Conservation (phyloP, 2,113 vertebrate species). For the Salvelinus alpinus region DNA sequence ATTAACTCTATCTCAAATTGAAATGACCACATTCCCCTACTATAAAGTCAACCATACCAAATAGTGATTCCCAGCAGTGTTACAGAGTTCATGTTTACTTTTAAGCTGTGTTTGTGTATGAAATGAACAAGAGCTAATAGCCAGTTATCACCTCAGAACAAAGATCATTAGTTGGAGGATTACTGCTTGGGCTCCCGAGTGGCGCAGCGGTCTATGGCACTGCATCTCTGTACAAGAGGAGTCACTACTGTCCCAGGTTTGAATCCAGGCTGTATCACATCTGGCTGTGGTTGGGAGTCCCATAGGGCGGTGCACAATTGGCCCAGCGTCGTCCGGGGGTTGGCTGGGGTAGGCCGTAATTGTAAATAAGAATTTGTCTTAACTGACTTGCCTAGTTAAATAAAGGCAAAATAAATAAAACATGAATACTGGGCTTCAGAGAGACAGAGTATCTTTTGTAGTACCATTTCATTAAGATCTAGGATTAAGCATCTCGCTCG, state of each 20-base stretch:
- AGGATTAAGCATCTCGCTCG: conserved; percentile 51
- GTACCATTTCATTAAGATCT: conserved; percentile 69
- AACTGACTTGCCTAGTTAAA: too few relatives aligned
- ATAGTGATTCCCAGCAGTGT: conserved; percentile 20
- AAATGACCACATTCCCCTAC: conserved; percentile 8
- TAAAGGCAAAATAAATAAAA: background rate
- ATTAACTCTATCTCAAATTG: conserved; percentile 29
- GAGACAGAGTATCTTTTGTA: conserved; percentile 57
- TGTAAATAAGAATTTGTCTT: too few relatives aligned
- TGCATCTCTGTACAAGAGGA: too few relatives aligned
- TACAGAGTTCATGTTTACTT: conserved; percentile 6
- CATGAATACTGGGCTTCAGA: conserved; percentile 41
- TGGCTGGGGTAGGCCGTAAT: too few relatives aligned
- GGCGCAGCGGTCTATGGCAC: too few relatives aligned
- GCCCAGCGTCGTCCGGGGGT: too few relatives aligned
- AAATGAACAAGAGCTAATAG: conserved; percentile 40
- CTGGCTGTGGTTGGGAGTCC: too few relatives aligned
- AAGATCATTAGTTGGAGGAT: conserved; percentile 64
- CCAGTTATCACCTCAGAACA: conserved; percentile 51
- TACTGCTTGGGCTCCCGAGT: conserved; percentile 32
- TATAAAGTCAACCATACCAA: conserved; percentile 35
- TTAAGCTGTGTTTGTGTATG: conserved; percentile 22
- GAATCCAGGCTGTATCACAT: too few relatives aligned
- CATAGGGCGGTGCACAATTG: too few relatives aligned
- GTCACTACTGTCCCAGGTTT: too few relatives aligned